Percentiles rank a stretch among this genome's conserved stretches.
Conservation (phyloP, 2,888 invertebrate species). For the Belgica antarctica region DNA sequence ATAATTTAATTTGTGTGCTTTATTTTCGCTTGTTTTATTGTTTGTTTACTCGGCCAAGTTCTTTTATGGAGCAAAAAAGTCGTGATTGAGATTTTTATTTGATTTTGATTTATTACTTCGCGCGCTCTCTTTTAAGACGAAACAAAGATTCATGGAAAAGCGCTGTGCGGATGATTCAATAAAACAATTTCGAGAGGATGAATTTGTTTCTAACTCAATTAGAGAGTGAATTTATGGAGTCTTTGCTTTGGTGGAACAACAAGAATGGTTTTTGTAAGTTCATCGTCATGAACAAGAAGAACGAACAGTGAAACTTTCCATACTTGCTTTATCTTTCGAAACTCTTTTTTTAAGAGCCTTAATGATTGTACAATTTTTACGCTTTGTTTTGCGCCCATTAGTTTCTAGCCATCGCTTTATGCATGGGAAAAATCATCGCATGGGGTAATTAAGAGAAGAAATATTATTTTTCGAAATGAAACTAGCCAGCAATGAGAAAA, state of each 20-base stretch:
- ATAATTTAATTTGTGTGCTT: constrained; percentile 25
- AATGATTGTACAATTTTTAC: constrained; percentile 28
- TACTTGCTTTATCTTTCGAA: background rate
- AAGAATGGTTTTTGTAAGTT: background rate
- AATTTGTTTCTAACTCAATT: constrained; percentile 15
- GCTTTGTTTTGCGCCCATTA: constrained; percentile 27
- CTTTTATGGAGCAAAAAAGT: background rate
- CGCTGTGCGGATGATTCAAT: constrained; percentile 12
- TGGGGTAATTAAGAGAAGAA: constrained; percentile 29
- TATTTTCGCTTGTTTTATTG: background rate
- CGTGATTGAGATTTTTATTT: constrained; percentile 39
- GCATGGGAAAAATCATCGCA: constrained; percentile 26
- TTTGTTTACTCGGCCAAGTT: background rate
- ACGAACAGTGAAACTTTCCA: background rate
- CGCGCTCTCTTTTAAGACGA: background rate
- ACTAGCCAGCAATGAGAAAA: background rate
- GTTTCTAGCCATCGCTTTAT: background rate
- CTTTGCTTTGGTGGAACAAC: background rate
- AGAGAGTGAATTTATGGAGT: background rate
- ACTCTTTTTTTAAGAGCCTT: background rate
- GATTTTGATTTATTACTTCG: constrained; percentile 37
- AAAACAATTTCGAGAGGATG: constrained; percentile 1
- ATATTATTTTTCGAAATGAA: constrained; percentile 22
- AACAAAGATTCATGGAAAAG: background rate
- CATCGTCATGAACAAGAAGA: background rate